Base-by-base conservation (phyloP, 1,140 invertebrate species). In the Scaptomyza hsui region DNA sequence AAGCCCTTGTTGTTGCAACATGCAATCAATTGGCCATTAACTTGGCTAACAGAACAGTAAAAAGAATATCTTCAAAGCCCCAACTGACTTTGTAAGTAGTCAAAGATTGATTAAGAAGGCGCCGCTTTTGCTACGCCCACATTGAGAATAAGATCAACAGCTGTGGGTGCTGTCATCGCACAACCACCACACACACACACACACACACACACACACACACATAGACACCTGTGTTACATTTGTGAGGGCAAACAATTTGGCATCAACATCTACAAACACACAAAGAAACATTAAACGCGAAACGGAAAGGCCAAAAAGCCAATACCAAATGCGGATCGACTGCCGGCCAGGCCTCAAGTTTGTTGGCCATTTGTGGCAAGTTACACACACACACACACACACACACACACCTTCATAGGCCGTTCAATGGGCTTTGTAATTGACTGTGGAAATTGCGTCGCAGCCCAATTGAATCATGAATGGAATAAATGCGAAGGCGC, bases 161-260 rank as follows among this genome's bases (percentile, higher is more conserved):
- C 48, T 79, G 80, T 86, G 72, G 81, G 81, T 85, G 80, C 80
- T 79, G 72, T 72, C 79, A 82, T 71, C 57, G 37, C 57, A 61
- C 42, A 64, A 21, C 19, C 61, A 61, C 1, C 19, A 21, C 19
- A n/a, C 59, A 56, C 37, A 69, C 41, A 35, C 55, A 67, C 18
- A 75, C 39, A 51, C 47, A 52, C 9, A 41, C 19, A 10, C 13
- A 52, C 37, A 18, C 1, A 61, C 48, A 52, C 24, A 67, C 21
- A 5, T n/a, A 9, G 7, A 5, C 18, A 32, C 18, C 41, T 56
- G 32, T 69, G 72, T 52, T 67, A 70, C 63, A 73, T 80, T 86
- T 86, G 80, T 77, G 80, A 82, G 81, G 81, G 80, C 77, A 86
- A 85, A 65, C 61, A 74, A 81, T 85, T 85, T 85, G 80, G 80